Evolutionary conservation across 2,797 vertebrate genomes (phyloP).

Genomic region (Anomalospiza imberbis): DNA sequence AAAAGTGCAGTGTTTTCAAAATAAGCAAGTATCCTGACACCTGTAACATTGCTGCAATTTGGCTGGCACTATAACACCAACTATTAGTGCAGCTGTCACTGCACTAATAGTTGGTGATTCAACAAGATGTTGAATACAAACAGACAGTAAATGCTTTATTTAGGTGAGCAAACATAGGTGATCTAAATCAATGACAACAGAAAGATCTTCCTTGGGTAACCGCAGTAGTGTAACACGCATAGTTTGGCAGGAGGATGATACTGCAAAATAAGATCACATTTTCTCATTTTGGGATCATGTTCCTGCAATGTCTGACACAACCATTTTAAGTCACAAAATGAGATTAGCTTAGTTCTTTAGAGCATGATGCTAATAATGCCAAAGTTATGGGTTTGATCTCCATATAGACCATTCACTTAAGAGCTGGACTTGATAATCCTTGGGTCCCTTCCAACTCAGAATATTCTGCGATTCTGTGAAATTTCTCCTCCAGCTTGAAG

Average conservation of each 20-base stretch:
- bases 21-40: not conserved
- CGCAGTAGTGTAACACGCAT: not conserved
- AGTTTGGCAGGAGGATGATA: not conserved
- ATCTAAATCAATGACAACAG: not conserved
- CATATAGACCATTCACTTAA: not conserved
- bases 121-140: not conserved
- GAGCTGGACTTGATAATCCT: not conserved
- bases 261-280: not conserved
- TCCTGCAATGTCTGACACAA: not conserved
- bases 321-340: not conserved
- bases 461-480: not conserved
- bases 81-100: not conserved
- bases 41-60: not conserved
- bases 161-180: not conserved
- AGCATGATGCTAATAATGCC: not conserved
- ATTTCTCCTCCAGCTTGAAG: not conserved
- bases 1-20: conserved; percentile 1
- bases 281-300: not conserved
- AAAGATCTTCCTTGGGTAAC: not conserved
- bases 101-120: not conserved
- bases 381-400: not conserved
- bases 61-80: not conserved
- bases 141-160: not conserved
- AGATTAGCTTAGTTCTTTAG: not conserved
- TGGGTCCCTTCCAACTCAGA: not conserved